Base-by-base conservation (phyloP, 2,888 invertebrate genomes). In the Leptopterna dolabrata region DNA sequence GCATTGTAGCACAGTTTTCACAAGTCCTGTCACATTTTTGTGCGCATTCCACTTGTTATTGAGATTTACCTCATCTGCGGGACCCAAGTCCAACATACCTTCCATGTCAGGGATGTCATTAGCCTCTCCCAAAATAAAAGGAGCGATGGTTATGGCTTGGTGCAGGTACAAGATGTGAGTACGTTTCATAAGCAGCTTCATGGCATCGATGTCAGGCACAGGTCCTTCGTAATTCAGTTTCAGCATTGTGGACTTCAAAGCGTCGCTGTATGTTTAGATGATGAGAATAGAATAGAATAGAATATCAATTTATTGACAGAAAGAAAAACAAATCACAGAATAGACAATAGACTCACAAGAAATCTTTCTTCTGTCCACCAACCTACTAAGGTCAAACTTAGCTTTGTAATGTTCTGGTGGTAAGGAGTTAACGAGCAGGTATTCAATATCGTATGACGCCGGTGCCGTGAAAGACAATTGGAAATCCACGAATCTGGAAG, bases 401-500 rank as follows among this genome's bases (percentile, higher is more conserved):
- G 71, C 29, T 24, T 30, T 76, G 24, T 88, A 85, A 0, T 71
- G 71, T 1, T 88, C 85, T 0, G 13, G 27, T 14, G 41, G 47
- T 0, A 87, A 84, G 70, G 88, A 88, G 0, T 86, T 86, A 36
- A 36, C 47, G 14, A 88, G 36, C 41, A 89, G 88, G 47, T 88
- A 88, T 13, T 82, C 27, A 1, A 89, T 51, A 55, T 88, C 88
- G 29, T 78, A 63, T 6, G 86, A 83, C 14, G 83, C 78, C 36
- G 78, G 41, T 13, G 87, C 86, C 43, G 76, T 81, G 47, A 83
- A 81, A n/a, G 70, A 81, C 27, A 88, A 14, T 70, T 89, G 88
- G 45, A 87, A 88, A 63, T 89, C 89, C 11, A 89, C 85, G 16
- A 89, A 86, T 78, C 88, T 88, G 87, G 4, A 78, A 87, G n/a